Conservation (phyloP, 2,888 invertebrate genomes). For the Ophion ventricosus region DNA sequence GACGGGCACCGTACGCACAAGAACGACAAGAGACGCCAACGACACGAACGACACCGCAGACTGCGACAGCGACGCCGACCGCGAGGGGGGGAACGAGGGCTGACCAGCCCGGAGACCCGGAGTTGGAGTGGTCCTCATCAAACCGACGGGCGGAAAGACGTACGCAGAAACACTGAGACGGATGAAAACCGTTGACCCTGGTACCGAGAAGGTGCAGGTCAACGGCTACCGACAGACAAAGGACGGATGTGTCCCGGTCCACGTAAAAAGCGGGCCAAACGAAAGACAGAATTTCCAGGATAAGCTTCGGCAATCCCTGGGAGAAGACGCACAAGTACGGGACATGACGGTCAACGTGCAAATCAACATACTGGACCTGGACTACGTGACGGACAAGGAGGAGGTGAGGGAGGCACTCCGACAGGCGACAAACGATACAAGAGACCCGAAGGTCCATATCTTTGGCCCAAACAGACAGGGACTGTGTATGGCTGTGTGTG, state of each 20-base stretch:
- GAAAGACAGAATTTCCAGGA: conserved; percentile 10
- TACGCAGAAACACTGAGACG: conserved; percentile 33
- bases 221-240: conserved; percentile 19
- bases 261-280: conserved; percentile 20
- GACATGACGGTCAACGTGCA: too few species aligned
- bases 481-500: conserved; percentile 50
- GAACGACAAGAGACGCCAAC: too few species aligned
- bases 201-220: conserved; percentile 40
- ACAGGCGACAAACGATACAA: not conserved
- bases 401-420: too few species aligned
- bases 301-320: too few species aligned
- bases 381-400: too few species aligned
- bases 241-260: conserved; percentile 37
- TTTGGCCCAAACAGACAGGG: conserved; percentile 39
- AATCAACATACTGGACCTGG: too few species aligned
- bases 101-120: too few species aligned
- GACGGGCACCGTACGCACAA: too few species aligned
- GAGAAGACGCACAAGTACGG: too few species aligned
- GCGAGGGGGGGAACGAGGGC: too few species aligned
- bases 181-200: conserved; percentile 20
- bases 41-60: too few species aligned
- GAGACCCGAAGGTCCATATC: conserved; percentile 1
- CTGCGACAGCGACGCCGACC: too few species aligned
- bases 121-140: conserved; percentile 30
- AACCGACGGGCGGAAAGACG: conserved; percentile 26